phyloP scores from a whole-genome alignment of 2,888 invertebrate species.

The Gastracanthus pulcherrimus region DNA sequence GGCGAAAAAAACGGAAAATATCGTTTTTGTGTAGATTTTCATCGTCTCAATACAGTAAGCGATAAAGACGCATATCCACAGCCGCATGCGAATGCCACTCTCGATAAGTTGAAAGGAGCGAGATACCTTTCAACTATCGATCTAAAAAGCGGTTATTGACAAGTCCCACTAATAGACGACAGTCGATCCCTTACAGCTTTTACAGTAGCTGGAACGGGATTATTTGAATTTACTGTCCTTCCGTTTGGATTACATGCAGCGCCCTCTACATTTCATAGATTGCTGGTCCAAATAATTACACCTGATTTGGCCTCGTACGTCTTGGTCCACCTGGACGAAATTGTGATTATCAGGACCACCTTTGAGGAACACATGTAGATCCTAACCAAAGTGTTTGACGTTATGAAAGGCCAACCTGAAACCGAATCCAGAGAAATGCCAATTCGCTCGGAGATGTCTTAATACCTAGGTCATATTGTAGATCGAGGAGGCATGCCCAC shows the following conservation, averaged over 20 bases:
- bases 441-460: background rate
- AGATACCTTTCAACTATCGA: too few species aligned
- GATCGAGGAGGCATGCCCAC: background rate
- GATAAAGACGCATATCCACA: too few species aligned
- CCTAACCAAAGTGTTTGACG: background rate
- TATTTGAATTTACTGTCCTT: too few species aligned
- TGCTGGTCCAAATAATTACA: background rate
- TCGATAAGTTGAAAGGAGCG: too few species aligned
- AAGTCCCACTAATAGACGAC: too few species aligned
- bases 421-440: background rate
- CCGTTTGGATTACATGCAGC: background rate
- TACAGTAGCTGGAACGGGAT: too few species aligned
- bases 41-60: too few species aligned
- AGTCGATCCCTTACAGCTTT: too few species aligned
- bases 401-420: background rate
- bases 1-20: too few species aligned
- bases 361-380: too few species aligned
- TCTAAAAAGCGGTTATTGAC: too few species aligned
- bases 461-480: background rate
- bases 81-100: background rate
- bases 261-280: background rate
- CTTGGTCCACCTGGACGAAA: background rate
- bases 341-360: background rate
- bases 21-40: too few species aligned
- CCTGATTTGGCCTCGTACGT: background rate